Conservation (phyloP, 2,888 invertebrate species). For the Heteromurus nitidus region DNA sequence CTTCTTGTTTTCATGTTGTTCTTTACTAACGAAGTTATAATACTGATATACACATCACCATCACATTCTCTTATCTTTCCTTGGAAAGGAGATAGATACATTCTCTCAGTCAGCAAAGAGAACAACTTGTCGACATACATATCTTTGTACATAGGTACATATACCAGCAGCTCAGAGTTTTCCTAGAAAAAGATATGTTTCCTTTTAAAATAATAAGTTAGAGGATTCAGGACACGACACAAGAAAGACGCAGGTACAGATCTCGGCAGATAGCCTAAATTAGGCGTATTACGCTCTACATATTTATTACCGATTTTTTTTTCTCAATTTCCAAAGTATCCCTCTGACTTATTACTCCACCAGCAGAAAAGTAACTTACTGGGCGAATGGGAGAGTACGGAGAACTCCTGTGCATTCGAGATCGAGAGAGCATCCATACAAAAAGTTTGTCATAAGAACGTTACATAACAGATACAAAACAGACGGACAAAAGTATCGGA, state of each 20-base stretch:
- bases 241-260: not conserved
- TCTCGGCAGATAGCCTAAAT: not conserved
- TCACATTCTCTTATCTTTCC: not conserved
- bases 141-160: not conserved
- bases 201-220: constrained; percentile 23
- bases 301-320: constrained; percentile 1
- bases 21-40: constrained; percentile 52
- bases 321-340: not conserved
- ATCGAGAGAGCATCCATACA: not conserved
- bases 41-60: constrained; percentile 21
- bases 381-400: too few relatives aligned
- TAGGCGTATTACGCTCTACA: constrained; percentile 9
- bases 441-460: not conserved
- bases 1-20: constrained; percentile 39
- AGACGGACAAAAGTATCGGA: too few relatives aligned
- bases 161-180: not conserved
- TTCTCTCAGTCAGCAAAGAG: constrained; percentile 8
- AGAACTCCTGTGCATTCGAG: too few relatives aligned
- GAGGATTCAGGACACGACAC: not conserved
- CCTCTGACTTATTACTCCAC: not conserved
- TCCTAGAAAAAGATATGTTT: too few relatives aligned
- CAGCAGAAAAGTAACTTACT: too few relatives aligned
- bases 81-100: not conserved
- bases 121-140: constrained; percentile 11
- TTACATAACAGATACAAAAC: not conserved